Conservation (phyloP, 92 coral and sea anemone species). For the Epizoanthus illoricatus region DNA sequence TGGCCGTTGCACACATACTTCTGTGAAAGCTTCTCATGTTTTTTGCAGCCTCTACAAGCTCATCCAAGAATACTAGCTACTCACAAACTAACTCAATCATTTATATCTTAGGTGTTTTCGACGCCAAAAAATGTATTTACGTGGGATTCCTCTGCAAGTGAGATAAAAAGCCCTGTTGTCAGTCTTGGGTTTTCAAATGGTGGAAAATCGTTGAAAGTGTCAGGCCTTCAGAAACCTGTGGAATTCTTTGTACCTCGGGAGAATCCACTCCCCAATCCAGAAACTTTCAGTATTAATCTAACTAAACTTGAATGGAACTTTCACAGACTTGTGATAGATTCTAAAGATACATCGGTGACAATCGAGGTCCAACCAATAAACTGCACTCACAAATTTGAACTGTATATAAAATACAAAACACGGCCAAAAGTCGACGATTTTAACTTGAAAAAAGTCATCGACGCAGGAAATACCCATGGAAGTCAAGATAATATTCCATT, state of each 20-base stretch:
- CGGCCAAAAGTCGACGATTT: slow-evolving; percentile 52
- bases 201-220: slow-evolving; percentile 49
- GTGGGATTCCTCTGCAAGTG: slow-evolving; percentile 52
- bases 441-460: slow-evolving; percentile 47
- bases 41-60: too few species aligned
- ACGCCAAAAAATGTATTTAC: slow-evolving; percentile 56
- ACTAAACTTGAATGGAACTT: slow-evolving; percentile 45
- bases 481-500: background rate
- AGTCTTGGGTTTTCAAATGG: slow-evolving; percentile 59
- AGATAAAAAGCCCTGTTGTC: slow-evolving; percentile 54
- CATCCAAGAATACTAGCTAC: background rate
- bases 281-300: slow-evolving; percentile 33
- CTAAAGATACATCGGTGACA: slow-evolving; percentile 56
- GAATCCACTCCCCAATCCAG: slow-evolving; percentile 42
- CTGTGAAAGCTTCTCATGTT: too few species aligned
- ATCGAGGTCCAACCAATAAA: slow-evolving; percentile 58
- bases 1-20: too few species aligned
- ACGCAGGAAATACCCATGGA: background rate
- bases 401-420: slow-evolving; percentile 35
- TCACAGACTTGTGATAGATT: slow-evolving; percentile 48
- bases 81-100: background rate
- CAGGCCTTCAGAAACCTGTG: slow-evolving; percentile 47
- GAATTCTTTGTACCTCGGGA: slow-evolving; percentile 56
- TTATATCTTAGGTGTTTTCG: slow-evolving; percentile 48
- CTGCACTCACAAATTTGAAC: slow-evolving; percentile 46